These are phyloP conservation scores for Sminthopsis crassicaudata DNA, from an alignment of 2,113 vertebrate species.

Conservation along the genomic window DNA sequence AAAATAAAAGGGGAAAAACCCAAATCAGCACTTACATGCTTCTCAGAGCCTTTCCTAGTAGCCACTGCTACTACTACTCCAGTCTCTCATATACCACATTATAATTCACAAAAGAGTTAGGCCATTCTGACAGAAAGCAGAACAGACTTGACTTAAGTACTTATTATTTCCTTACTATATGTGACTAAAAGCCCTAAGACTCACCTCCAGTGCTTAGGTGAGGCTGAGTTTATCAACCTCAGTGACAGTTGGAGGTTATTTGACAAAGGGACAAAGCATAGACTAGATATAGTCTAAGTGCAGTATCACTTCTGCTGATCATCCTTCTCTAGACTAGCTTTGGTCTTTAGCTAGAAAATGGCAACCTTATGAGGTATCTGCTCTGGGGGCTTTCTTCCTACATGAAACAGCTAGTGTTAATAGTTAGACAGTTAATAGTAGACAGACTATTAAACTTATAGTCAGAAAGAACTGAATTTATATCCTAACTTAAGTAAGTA, in stretches of 20 bases:
- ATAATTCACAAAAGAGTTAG: neutral
- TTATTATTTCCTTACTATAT: neutral
- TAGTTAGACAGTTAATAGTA: no score
- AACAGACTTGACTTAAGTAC: neutral
- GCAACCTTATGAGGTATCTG: neutral
- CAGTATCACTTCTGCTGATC: neutral
- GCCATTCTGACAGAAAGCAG: neutral
- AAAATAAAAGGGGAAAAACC: neutral
- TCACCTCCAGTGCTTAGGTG: neutral
- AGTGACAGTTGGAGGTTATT: neutral
- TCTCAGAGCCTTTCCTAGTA: neutral
- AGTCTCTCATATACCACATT: neutral
- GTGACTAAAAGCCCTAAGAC: neutral
- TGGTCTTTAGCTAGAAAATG: neutral
- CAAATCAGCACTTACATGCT: neutral
- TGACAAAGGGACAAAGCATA: neutral
- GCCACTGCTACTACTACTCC: neutral
- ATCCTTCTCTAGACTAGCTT: neutral
- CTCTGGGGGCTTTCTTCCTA: neutral
- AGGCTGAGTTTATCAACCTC: neutral
- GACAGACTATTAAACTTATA: neutral
- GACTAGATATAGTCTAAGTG: neutral
- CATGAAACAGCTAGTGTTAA: neutral
- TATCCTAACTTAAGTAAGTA: neutral
- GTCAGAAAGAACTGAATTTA: neutral